phyloP scores from a whole-genome alignment of 2,888 invertebrate species.

The Synergus umbraculus region DNA sequence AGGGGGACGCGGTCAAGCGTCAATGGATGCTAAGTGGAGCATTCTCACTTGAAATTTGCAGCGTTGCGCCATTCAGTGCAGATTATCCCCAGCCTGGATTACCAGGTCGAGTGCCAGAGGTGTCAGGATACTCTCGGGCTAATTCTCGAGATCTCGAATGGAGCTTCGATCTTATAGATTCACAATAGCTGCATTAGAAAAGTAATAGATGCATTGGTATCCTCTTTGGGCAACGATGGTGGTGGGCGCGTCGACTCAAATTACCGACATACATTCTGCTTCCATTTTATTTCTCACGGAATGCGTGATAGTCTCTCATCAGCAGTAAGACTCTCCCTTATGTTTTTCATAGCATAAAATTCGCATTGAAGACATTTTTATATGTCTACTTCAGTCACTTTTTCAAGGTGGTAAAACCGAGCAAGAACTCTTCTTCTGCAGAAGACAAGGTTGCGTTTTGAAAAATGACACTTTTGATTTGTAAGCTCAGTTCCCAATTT shows the following conservation, averaged over 20 bases:
- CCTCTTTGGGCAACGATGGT: constrained; percentile 48
- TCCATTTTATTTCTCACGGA: constrained; percentile 35
- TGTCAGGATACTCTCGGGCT: constrained; percentile 62
- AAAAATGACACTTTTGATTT: too few species aligned
- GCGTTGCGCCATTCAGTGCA: constrained; percentile 67
- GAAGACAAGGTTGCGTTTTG: too few species aligned
- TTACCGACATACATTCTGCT: constrained; percentile 45
- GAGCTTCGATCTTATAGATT: constrained; percentile 49
- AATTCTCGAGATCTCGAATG: constrained; percentile 61
- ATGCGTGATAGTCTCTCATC: constrained; percentile 7
- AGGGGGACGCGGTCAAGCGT: constrained; percentile 27
- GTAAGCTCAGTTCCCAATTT: too few species aligned
- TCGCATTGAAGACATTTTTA: background rate
- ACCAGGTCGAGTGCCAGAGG: constrained; percentile 57
- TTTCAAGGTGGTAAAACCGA: too few species aligned
- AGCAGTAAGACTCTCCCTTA: background rate
- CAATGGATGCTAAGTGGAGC: constrained; percentile 58
- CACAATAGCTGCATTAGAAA: constrained; percentile 43
- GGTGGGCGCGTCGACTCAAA: constrained; percentile 52
- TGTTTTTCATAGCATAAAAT: background rate
- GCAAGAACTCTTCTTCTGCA: too few species aligned
- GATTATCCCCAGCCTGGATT: constrained; percentile 72
- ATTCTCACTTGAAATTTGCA: constrained; percentile 67
- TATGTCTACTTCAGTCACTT: too few species aligned
- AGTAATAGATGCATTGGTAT: constrained; percentile 50